Evolutionary conservation across 2,888 invertebrate species (phyloP).

Genomic region (Meta bourneti): DNA sequence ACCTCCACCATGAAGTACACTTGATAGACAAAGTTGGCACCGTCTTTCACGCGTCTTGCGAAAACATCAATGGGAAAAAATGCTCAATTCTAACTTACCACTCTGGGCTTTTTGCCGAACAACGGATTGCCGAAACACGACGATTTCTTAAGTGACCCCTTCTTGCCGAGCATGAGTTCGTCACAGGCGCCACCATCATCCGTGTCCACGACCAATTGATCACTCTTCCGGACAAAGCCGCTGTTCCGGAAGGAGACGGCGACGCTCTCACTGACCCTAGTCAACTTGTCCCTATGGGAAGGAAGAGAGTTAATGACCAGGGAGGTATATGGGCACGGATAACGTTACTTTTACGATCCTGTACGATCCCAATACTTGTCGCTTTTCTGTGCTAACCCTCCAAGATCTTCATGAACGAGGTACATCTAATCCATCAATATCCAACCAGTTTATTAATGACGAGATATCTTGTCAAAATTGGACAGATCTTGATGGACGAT

Average conservation of each 20-base stretch:
- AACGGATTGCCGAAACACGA: constrained; percentile 47
- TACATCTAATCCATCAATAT: too few species aligned
- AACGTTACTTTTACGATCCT: too few species aligned
- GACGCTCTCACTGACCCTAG: constrained; percentile 45
- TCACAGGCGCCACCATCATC: constrained; percentile 65
- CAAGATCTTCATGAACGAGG: too few species aligned
- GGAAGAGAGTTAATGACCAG: not conserved
- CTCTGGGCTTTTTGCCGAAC: constrained; percentile 39
- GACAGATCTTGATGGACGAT: too few species aligned
- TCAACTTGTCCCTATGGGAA: constrained; percentile 46
- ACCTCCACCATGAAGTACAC: not conserved
- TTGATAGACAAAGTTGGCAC: not conserved
- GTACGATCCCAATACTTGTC: too few species aligned
- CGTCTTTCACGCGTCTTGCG: too few species aligned
- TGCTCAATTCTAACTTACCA: constrained; percentile 27
- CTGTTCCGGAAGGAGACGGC: constrained; percentile 71
- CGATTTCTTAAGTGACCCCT: constrained; percentile 5
- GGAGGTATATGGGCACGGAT: not conserved
- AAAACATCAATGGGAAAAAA: not conserved
- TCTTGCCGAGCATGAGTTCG: constrained; percentile 52
- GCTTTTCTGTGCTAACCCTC: too few species aligned
- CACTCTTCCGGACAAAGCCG: constrained; percentile 28
- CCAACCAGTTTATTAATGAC: too few species aligned
- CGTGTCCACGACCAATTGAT: constrained; percentile 47
- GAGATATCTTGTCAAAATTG: too few species aligned